Conservation (phyloP, 2,113 vertebrate genomes). For the Ceratotherium simum region DNA sequence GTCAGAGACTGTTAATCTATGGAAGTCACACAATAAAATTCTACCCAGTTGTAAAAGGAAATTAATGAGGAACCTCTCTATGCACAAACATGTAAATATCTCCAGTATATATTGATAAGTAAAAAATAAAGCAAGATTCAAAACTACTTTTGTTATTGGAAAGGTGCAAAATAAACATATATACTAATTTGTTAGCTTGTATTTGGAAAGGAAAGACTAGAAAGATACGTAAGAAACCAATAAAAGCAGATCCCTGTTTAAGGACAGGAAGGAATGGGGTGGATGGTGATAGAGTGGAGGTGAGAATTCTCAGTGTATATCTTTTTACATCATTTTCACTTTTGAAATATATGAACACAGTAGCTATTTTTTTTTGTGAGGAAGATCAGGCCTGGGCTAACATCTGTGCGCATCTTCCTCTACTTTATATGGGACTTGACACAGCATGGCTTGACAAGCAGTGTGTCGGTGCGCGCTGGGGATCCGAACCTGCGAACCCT, state of each 20-base stretch:
- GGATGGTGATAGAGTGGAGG: neutral
- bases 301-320: neutral
- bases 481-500: too few relatives aligned
- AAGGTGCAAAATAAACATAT: neutral
- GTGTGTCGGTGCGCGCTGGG: too few relatives aligned
- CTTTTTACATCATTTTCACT: neutral
- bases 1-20: neutral
- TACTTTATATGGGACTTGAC: too few relatives aligned
- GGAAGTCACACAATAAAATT: neutral
- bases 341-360: slow-evolving; percentile 12
- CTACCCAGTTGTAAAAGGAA: neutral
- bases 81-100: neutral
- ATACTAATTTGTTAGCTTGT: neutral
- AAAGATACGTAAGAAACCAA: slow-evolving; percentile 2
- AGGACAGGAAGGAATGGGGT: neutral
- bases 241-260: neutral
- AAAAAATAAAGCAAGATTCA: slow-evolving; percentile 1
- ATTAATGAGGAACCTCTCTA: neutral
- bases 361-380: neutral
- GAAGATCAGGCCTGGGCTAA: too few relatives aligned
- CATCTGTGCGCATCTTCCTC: too few relatives aligned
- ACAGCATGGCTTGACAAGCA: too few relatives aligned
- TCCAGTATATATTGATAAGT: neutral
- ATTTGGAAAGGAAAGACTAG: neutral
- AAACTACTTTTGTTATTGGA: neutral